Percentiles rank a stretch among this genome's conserved stretches.
Evolutionary conservation across 2,888 invertebrate species (phyloP).

Genomic region (Nomada hirtipes): DNA sequence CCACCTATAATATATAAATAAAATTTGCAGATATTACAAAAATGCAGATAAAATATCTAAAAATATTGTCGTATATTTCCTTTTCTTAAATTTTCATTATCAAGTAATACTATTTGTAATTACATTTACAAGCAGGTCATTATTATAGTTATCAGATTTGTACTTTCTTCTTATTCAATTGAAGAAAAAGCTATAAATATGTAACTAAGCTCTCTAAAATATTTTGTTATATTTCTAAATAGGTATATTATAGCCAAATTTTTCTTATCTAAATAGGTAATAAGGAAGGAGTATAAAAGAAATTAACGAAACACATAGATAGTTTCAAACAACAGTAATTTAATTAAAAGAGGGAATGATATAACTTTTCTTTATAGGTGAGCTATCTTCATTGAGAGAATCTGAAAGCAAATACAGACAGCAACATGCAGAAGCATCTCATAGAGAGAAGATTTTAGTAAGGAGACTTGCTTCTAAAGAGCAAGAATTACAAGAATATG

Average conservation of each 20-base stretch:
- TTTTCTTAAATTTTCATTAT: background rate
- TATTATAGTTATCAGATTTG: too few relatives aligned
- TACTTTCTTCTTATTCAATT: too few relatives aligned
- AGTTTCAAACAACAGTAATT: conserved; percentile 34
- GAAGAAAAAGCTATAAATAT: too few relatives aligned
- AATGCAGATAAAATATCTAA: background rate
- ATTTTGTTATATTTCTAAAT: background rate
- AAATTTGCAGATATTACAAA: background rate
- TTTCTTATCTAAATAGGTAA: background rate
- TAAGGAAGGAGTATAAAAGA: conserved; percentile 19
- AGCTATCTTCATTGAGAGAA: conserved; percentile 90
- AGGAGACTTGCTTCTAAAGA: conserved; percentile 97
- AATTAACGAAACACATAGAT: conserved; percentile 61
- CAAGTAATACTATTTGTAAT: background rate
- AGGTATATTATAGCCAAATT: background rate
- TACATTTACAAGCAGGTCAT: background rate
- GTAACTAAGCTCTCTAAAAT: too few relatives aligned
- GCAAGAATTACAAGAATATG: conserved; percentile 98
- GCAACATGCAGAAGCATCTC: conserved; percentile 94
- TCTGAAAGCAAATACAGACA: conserved; percentile 92
- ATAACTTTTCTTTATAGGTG: conserved; percentile 86
- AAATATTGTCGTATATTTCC: background rate
- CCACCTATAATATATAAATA: background rate
- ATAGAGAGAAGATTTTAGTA: conserved; percentile 96
- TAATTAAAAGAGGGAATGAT: conserved; percentile 52